Evolutionary conservation across 2,888 invertebrate genomes (phyloP), one percentile per base, ranked within the genome.

Genomic region (Xanthia icteritia): DNA sequence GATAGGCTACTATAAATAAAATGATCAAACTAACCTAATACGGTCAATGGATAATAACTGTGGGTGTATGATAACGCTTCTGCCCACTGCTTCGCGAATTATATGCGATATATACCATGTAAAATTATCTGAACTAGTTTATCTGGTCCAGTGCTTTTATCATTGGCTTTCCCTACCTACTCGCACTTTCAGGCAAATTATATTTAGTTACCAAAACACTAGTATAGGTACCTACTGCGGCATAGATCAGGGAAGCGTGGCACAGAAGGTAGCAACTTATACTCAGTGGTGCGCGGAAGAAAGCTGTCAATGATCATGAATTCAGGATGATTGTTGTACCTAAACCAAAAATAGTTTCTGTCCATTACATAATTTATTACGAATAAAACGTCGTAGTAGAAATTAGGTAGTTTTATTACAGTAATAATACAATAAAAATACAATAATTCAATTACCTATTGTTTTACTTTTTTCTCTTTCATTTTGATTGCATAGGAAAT

Each of bases 41-140:
- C 45, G n/a, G 51, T 68, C 31, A 65, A 65, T 61, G 60, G 66
- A 71, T 66, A 79, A 72, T 67, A 72, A 63, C 39, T 66, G 84
- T 83, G 72, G 84, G 86, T 83, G 79, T 77, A 48, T 60, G 83
- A 82, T 85, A 85, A 73, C 77, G 13, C 73, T 63, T 63, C 68
- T 56, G 60, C 83, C 77, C 86, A 82, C 83, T 36, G 17, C 45
- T 71, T 48, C 27, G 48, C 54, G 39, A 82, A 73, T 85, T 60
- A 67, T 71, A 51, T n/a, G n/a, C 56, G n/a, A 66, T 69, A 61
- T 69, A 61, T 58, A 61, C 1, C 27, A 23, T 42, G 56, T 36
- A 54, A 70, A 73, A 72, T 77, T 77, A 77, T 82, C 70, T 74
- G 42, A 68, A 76, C 65, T 51, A 64, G 70, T 82, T 82, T 71